Percentiles rank a stretch among this genome's conserved stretches.
Conservation (phyloP, 1,140 invertebrate genomes). For the Philaenus spumarius region DNA sequence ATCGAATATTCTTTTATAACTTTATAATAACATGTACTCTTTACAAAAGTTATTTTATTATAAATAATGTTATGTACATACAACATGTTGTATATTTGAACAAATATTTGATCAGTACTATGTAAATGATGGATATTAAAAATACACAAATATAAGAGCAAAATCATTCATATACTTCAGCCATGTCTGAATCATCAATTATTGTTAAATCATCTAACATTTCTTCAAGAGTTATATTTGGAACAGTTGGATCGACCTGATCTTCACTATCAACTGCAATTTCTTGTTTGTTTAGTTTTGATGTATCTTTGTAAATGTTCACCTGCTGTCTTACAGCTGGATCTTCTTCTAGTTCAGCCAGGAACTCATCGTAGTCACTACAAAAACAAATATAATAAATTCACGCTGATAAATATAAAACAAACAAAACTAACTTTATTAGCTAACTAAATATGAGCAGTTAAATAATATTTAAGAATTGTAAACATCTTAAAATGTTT, state of each 20-base stretch:
- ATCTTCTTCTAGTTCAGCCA: conserved; percentile 97
- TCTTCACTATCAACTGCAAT: conserved; percentile 54
- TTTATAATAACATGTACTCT: too few relatives aligned
- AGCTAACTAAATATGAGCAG: not conserved
- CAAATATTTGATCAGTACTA: too few relatives aligned
- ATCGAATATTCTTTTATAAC: too few relatives aligned
- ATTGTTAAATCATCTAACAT: conserved; percentile 91
- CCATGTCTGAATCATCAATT: conserved; percentile 68
- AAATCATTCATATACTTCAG: conserved; percentile 34
- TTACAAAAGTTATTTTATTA: too few relatives aligned
- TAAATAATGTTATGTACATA: too few relatives aligned
- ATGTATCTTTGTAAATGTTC: conserved; percentile 83
- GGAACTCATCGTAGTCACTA: conserved; percentile 91
- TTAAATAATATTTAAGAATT: not conserved
- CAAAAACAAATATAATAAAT: conserved; percentile 26
- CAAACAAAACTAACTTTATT: not conserved
- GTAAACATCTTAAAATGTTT: not conserved
- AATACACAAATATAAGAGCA: too few relatives aligned
- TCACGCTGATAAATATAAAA: not conserved
- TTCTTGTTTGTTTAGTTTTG: conserved; percentile 46
- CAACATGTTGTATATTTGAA: too few relatives aligned
- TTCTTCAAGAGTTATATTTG: conserved; percentile 87
- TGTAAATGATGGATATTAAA: too few relatives aligned
- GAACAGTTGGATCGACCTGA: conserved; percentile 61
- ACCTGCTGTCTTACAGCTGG: conserved; percentile 78